Evolutionary conservation across 2,888 invertebrate genomes (phyloP), one percentile per base, ranked within the genome.

Genomic region (Macrostomum cliftonense): DNA sequence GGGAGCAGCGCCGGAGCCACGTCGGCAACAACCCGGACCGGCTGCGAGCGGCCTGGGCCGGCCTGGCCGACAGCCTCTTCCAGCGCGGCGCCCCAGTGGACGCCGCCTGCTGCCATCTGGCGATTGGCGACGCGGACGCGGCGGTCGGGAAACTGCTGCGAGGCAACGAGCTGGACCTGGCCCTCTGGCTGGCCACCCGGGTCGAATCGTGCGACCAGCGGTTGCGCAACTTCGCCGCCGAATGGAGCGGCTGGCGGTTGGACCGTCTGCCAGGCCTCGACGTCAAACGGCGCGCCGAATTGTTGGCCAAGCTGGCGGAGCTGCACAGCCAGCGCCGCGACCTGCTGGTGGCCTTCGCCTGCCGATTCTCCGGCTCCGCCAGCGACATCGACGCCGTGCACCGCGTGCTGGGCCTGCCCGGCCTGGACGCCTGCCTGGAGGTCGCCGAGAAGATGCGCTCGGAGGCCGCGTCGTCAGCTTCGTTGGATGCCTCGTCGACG

Each of bases 101-200:
- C 42, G 65, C 71, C 9, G 69, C 71, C 2, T 71, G 71, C 56
- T 69, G 68, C 57, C 63, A 66, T 45, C 55, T 72, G 43, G 63
- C 71, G 38, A 61, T 65, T 1, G 65, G 68, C 57, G 61, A 43
- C 42, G 19, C 51, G 42, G 57, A 70, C 70, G 57, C 57, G 52
- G 68, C 70, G 7, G 55, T 71, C 53, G 57, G 58, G 39, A 62
- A 61, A 51, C 57, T 71, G 43, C 59, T 71, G 7, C 58, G 67
- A 48, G 70, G 70, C n/a, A 59, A 67, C 58, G 71, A 71, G 52
- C 53, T 68, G 42, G 71, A 71, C 54, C 58, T 71, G 38, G 70
- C 69, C n/a, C 60, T 64, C 13, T 57, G 63, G 42, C 54, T 68
- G 21, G 69, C 68, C 39, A 56, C 51, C n/a, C 63, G 62, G 7